A percentile compares a stretch with the other conserved stretches of the same genome.
phyloP scores from a whole-genome alignment of 2,888 invertebrate species.

The Euphydryas editha region DNA sequence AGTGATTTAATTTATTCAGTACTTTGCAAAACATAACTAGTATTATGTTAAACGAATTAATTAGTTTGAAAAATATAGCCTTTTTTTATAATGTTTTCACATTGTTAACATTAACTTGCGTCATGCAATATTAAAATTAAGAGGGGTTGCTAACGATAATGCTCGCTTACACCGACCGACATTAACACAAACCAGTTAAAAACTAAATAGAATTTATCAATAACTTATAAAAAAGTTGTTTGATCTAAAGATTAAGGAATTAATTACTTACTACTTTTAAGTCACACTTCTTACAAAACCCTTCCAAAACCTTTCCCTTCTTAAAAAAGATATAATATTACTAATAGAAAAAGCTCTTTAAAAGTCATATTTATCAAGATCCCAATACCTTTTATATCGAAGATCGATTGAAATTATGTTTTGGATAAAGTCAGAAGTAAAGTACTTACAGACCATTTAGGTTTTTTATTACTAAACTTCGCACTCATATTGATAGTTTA shows the following conservation, averaged over 20 bases:
- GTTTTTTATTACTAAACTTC: slow-evolving; percentile 5
- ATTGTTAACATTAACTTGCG: slow-evolving; percentile 50
- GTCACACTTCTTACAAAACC: too few species aligned
- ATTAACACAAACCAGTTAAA: neutral
- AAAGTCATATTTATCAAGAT: neutral
- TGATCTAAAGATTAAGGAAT: too few species aligned
- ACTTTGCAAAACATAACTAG: neutral
- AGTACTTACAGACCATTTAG: neutral
- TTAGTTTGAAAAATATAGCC: slow-evolving; percentile 63
- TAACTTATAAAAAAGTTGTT: neutral
- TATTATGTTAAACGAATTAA: slow-evolving; percentile 46
- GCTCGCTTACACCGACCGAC: neutral
- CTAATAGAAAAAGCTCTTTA: neutral
- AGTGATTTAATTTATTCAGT: too few species aligned
- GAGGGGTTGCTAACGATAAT: slow-evolving; percentile 33
- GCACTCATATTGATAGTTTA: neutral
- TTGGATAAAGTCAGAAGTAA: neutral
- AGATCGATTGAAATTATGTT: neutral
- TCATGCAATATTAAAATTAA: slow-evolving; percentile 73
- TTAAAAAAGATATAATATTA: neutral
- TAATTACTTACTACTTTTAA: too few species aligned
- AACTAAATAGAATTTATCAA: neutral
- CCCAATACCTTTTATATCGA: neutral
- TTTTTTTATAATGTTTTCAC: slow-evolving; percentile 74
- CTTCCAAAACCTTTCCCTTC: neutral